phyloP scores from a whole-genome alignment of 2,113 vertebrate species.

The Catagonus wagneri region DNA sequence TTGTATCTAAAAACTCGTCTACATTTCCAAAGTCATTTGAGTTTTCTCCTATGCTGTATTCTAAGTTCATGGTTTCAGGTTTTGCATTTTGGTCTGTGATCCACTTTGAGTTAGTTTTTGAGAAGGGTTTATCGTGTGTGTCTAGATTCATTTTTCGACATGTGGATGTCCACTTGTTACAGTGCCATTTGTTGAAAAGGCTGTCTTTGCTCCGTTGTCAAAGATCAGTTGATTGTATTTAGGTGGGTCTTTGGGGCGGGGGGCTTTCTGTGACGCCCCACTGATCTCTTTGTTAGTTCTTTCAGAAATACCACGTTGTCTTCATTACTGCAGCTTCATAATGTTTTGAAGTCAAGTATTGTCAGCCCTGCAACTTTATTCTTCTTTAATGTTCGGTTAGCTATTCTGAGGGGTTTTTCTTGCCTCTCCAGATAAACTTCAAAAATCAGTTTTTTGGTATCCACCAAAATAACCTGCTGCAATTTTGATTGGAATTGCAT shows the following conservation, averaged over 20 bases:
- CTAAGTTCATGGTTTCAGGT: background rate
- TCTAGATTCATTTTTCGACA: background rate
- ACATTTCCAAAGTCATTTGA: background rate
- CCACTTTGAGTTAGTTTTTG: background rate
- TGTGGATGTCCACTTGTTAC: too few species aligned
- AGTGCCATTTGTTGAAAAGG: background rate
- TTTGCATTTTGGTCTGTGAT: background rate
- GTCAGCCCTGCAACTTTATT: background rate
- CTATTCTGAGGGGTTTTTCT: background rate
- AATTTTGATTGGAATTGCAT: background rate
- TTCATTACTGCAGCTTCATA: background rate
- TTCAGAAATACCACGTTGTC: too few species aligned
- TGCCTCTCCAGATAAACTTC: background rate
- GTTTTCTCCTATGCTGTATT: background rate
- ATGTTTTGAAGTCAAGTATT: fast-evolving
- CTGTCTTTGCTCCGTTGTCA: background rate
- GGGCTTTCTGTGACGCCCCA: too few species aligned
- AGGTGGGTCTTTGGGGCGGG: background rate
- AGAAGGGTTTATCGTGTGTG: background rate
- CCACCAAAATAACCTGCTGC: background rate
- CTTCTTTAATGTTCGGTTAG: background rate
- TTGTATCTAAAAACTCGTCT: background rate
- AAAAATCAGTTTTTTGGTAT: background rate
- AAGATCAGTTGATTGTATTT: background rate
- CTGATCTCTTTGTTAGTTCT: background rate